Conservation (phyloP, 2,797 vertebrate genomes). For the Malurus splendens region DNA sequence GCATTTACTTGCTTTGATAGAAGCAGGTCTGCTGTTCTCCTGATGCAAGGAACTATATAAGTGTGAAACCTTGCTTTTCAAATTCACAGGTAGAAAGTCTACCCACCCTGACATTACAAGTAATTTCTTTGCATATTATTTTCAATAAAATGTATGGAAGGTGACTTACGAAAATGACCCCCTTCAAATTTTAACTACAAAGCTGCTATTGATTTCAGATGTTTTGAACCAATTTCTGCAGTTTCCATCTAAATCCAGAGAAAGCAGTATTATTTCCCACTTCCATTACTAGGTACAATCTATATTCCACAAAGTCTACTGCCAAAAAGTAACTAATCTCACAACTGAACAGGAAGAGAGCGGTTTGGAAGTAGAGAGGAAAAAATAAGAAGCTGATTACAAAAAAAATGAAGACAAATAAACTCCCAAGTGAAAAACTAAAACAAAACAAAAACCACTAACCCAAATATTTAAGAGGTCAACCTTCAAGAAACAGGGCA, state of each 20-base stretch:
- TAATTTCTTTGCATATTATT: neutral
- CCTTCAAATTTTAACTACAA: neutral
- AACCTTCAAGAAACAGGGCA: neutral
- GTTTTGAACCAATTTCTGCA: neutral
- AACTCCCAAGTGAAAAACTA: neutral
- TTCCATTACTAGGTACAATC: neutral
- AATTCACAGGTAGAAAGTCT: neutral
- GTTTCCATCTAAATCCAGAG: neutral
- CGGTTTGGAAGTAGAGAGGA: neutral
- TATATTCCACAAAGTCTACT: neutral
- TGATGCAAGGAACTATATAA: neutral
- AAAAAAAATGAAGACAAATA: neutral
- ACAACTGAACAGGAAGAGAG: neutral
- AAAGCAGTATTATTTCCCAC: neutral
- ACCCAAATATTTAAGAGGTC: neutral
- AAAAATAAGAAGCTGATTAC: neutral
- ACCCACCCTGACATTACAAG: neutral
- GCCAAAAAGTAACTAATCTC: neutral
- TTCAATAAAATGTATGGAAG: neutral
- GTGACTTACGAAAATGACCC: neutral
- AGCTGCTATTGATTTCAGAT: neutral
- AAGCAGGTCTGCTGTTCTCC: neutral
- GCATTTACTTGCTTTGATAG: neutral
- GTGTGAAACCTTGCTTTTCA: neutral
- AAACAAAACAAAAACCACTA: fast-evolving